Percentiles rank a stretch among this genome's conserved stretches.
phyloP scores from a whole-genome alignment of 2,797 vertebrate genomes.

The Siniperca scherzeri region DNA sequence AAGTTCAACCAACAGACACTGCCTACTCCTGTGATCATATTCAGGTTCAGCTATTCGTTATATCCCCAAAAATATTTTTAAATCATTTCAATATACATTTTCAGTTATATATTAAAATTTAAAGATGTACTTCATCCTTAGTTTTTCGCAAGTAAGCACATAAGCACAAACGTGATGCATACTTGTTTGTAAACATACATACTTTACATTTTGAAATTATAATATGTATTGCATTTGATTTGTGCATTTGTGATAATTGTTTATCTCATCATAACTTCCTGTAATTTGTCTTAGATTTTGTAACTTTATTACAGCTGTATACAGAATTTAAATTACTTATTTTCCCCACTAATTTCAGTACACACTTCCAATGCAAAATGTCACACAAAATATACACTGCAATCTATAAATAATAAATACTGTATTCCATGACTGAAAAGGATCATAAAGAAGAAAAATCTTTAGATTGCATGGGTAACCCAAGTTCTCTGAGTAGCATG shows the following conservation, averaged over 20 bases:
- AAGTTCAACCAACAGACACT: constrained; percentile 43
- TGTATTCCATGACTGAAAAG: neutral
- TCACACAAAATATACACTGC: neutral
- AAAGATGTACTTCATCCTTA: neutral
- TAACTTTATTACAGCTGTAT: neutral
- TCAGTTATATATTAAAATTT: neutral
- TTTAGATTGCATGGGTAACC: neutral
- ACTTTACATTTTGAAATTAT: neutral
- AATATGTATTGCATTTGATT: neutral
- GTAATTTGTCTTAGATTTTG: neutral
- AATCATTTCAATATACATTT: neutral
- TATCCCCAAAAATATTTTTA: neutral
- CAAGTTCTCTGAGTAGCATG: neutral
- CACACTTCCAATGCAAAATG: neutral
- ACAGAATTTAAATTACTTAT: no score
- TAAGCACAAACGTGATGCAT: neutral
- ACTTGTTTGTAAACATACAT: neutral
- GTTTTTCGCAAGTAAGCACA: neutral
- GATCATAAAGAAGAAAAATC: neutral
- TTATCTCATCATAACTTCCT: no score
- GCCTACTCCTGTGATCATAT: constrained; percentile 49
- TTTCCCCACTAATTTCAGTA: no score
- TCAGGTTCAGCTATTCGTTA: constrained; percentile 14
- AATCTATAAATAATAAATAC: neutral
- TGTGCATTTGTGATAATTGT: neutral